These are phyloP conservation scores for Drosophila takahashii DNA, from an alignment of 1,140 invertebrate species.

Conservation along the genomic window DNA sequence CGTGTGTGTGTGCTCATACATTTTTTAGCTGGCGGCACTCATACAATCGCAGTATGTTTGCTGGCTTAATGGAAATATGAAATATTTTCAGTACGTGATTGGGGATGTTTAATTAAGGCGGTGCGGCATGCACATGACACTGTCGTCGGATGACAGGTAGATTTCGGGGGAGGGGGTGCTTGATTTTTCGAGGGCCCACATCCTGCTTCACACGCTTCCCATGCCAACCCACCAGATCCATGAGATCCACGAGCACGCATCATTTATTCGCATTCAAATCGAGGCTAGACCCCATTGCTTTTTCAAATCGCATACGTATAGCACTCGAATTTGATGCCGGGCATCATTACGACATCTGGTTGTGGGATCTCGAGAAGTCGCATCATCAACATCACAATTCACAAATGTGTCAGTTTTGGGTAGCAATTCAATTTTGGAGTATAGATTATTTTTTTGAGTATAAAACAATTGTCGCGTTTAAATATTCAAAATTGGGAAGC, in stretches of 20 bases:
- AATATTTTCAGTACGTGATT: conserved; percentile 44
- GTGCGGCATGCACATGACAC: conserved; percentile 25
- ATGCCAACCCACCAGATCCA: background rate
- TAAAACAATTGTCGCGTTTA: too few relatives aligned
- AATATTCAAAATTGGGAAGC: too few relatives aligned
- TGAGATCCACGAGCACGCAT: conserved; percentile 20
- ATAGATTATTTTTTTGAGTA: too few relatives aligned
- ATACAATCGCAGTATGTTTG: conserved; percentile 24
- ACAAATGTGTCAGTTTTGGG: background rate
- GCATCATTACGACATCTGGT: conserved; percentile 47
- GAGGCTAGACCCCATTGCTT: conserved; percentile 6
- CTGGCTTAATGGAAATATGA: conserved; percentile 52
- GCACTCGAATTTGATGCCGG: conserved; percentile 23
- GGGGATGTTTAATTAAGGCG: conserved; percentile 55
- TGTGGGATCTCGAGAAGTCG: conserved; percentile 2
- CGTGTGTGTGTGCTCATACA: background rate
- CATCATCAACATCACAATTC: background rate
- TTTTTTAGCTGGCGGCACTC: conserved; percentile 3
- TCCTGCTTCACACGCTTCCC: conserved; percentile 38
- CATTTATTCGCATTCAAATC: conserved; percentile 55
- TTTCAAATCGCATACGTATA: background rate
- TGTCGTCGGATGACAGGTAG: conserved; percentile 42
- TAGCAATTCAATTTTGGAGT: background rate
- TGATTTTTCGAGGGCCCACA: conserved; percentile 9
- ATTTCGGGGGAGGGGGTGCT: too few relatives aligned